phyloP scores from a whole-genome alignment of 2,888 invertebrate genomes.

The Ischnus inquisitorius region DNA sequence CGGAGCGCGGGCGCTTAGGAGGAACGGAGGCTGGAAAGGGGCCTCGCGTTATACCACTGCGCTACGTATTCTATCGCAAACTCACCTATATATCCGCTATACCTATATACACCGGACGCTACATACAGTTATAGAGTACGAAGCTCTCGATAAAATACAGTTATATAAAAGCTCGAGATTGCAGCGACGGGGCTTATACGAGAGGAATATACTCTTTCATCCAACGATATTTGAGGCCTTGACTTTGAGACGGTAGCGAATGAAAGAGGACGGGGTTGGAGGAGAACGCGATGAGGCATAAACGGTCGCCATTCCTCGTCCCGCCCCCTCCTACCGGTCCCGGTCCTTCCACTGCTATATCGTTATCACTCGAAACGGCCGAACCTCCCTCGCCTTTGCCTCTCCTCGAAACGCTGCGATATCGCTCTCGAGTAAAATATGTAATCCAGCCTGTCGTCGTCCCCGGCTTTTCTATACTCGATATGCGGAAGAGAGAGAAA shows the following conservation, averaged over 20 bases:
- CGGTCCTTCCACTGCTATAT: constrained; percentile 8
- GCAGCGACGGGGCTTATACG: constrained; percentile 28
- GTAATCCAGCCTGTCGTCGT: constrained; percentile 40
- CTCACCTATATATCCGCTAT: constrained; percentile 19
- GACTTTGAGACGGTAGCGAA: constrained; percentile 74
- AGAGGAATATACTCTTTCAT: constrained; percentile 79
- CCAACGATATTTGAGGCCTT: constrained; percentile 78
- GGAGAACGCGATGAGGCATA: constrained; percentile 14
- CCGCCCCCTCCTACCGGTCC: not conserved
- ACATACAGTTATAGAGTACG: not conserved
- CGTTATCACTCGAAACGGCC: constrained; percentile 51
- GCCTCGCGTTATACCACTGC: constrained; percentile 69
- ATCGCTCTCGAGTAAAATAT: constrained; percentile 35
- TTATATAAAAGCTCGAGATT: constrained; percentile 10
- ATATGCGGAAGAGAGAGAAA: not conserved
- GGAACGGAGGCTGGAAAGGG: constrained; percentile 81
- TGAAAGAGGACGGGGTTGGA: constrained; percentile 28
- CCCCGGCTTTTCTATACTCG: not conserved
- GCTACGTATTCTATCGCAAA: constrained; percentile 18
- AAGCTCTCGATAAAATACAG: not conserved
- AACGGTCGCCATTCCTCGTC: constrained; percentile 8
- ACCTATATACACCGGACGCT: not conserved
- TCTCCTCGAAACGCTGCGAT: constrained; percentile 18
- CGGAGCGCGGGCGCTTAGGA: constrained; percentile 80
- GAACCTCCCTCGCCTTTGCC: constrained; percentile 21